Conservation (phyloP, 2,888 invertebrate genomes). For the Lysandra bellargus region DNA sequence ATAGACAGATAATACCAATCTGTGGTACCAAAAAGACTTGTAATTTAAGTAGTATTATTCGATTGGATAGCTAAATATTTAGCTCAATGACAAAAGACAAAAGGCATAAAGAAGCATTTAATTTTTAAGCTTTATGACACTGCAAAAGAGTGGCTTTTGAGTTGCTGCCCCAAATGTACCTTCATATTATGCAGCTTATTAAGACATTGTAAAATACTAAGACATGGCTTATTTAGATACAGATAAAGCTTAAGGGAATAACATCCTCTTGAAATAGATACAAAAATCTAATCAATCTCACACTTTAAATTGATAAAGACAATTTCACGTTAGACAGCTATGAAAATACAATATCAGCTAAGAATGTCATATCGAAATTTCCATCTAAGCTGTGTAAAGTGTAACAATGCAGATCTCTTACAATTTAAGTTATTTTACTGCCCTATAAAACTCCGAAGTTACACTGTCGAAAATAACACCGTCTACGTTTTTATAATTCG, state of each 20-base stretch:
- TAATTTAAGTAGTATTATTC: slow-evolving; percentile 17
- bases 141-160: neutral
- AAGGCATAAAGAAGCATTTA: neutral
- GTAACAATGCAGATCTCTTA: slow-evolving; percentile 25
- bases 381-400: slow-evolving; percentile 20
- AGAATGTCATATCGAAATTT: neutral
- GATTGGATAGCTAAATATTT: neutral
- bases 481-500: slow-evolving; percentile 16
- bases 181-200: neutral
- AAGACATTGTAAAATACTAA: neutral
- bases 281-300: neutral
- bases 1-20: slow-evolving; percentile 42
- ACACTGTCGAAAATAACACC: slow-evolving; percentile 9
- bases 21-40: slow-evolving; percentile 20
- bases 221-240: no score
- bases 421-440: slow-evolving; percentile 26
- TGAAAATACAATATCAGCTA: neutral
- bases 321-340: neutral
- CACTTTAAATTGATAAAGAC: neutral
- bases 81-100: neutral
- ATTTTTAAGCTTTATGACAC: neutral
- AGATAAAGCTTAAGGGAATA: no score
- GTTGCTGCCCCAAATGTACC: neutral
- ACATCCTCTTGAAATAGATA: neutral
- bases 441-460: slow-evolving; percentile 14